Conservation (phyloP, 1,140 invertebrate species). For the Leptinotarsa texana region DNA sequence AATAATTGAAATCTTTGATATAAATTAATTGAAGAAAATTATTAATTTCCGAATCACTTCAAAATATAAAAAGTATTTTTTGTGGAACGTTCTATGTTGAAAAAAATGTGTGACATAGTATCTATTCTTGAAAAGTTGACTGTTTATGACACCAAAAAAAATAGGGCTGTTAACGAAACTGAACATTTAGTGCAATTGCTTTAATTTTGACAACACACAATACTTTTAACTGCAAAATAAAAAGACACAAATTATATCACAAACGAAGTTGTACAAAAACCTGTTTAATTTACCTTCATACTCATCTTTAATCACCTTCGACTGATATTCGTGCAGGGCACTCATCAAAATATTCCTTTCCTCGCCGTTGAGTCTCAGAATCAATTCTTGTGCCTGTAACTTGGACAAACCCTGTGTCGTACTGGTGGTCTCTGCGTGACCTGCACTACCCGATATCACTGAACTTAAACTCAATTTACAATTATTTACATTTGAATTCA, state of each 20-base stretch:
- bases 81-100: no score
- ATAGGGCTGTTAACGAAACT: no score
- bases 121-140: no score
- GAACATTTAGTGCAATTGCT: no score
- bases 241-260: background rate
- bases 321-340: constrained; percentile 72
- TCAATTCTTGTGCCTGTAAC: constrained; percentile 70
- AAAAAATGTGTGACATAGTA: no score
- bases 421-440: constrained; percentile 52
- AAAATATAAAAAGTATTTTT: no score
- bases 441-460: constrained; percentile 43
- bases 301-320: constrained; percentile 69
- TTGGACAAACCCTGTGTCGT: constrained; percentile 63
- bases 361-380: constrained; percentile 67
- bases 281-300: constrained; percentile 67
- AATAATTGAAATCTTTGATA: no score
- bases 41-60: no score
- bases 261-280: constrained; percentile 10
- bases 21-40: no score
- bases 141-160: no score
- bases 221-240: background rate
- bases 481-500: constrained; percentile 28
- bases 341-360: constrained; percentile 67
- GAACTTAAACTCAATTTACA: constrained; percentile 35
- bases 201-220: background rate